phyloP scores from a whole-genome alignment of 2,888 invertebrate species.

The Iphiclides podalirius region DNA sequence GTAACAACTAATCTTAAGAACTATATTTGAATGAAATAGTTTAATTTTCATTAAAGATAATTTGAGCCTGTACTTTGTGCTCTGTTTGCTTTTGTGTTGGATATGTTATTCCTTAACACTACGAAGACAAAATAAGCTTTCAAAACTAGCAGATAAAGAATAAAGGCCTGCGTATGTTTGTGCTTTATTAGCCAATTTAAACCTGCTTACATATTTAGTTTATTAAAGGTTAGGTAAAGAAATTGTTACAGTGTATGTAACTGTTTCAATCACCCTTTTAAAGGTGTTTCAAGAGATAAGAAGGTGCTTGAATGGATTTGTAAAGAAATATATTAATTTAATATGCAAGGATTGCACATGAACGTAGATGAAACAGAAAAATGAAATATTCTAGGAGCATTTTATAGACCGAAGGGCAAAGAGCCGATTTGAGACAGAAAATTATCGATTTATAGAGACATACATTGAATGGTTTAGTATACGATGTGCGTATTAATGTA shows the following conservation, averaged over 20 bases:
- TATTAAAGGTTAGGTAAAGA: too few species aligned
- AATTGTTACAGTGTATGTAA: too few species aligned
- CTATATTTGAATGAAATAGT: conserved; percentile 49
- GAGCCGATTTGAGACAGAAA: neutral
- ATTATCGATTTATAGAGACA: neutral
- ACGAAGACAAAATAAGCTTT: conserved; percentile 28
- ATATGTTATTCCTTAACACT: conserved; percentile 74
- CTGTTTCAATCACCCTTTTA: too few species aligned
- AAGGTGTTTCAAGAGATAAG: too few species aligned
- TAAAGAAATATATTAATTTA: too few species aligned
- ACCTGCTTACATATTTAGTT: too few species aligned
- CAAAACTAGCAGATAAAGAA: neutral
- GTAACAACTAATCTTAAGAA: conserved; percentile 25
- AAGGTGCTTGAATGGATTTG: too few species aligned
- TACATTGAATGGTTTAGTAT: neutral
- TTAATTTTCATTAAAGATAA: conserved; percentile 48
- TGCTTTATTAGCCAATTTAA: neutral
- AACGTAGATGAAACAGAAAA: neutral
- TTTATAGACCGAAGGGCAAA: neutral
- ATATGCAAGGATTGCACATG: too few species aligned
- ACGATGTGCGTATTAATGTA: neutral
- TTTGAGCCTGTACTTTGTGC: conserved; percentile 74
- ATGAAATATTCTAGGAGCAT: neutral
- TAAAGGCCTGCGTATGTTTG: neutral
- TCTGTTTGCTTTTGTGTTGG: conserved; percentile 56